Base-by-base conservation (phyloP, 64 coral and sea anemone genomes). In the Anthopleura sola region DNA sequence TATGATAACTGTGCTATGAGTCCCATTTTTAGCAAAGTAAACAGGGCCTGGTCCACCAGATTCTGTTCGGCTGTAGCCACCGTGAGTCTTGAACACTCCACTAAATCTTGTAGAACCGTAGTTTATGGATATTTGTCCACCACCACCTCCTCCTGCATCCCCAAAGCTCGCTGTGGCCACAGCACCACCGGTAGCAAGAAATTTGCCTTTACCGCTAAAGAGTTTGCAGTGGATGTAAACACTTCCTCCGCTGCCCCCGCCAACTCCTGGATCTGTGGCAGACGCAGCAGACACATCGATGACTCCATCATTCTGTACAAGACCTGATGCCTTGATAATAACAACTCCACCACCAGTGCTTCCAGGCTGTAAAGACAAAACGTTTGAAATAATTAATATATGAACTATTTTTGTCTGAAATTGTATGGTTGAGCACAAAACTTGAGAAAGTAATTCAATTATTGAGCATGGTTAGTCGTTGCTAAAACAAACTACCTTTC, bases 181-280 rank as follows among this genome's bases (percentile, higher is more conserved):
- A 12, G 53, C 26, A 46, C 95, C 95, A 0, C 95, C 95, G 38
- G 69, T 83, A 1, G 85, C 92, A 3, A 68, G 78, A 1, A 98
- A 86, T 33, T 58, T 87, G 55, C 95, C 95, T 56, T 88, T 94
- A 36, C 95, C 95, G 81, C 92, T 94, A 16, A 98, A 85, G 26
- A 79, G 55, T 56, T 92, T 92, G 46, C 92, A 98, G 36, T 92
- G 89, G 89, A 98, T 91, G 84, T 84, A 98, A 6, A 98, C 80
- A 82, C 95, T 94, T 1, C 95, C 95, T 51, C 95, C 95, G 68
- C 95, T 98, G 17, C 95, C 95, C 6, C 95, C 95, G 33, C 95
- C 95, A 60, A 89, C 88, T 23, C 49, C 66, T 31, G 87, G 82
- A 17, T 91, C 84, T 7, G 57, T 88, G 78, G 82, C 95, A 24